phyloP scores from a whole-genome alignment of 2,888 invertebrate genomes.

The Thera obeliscata region DNA sequence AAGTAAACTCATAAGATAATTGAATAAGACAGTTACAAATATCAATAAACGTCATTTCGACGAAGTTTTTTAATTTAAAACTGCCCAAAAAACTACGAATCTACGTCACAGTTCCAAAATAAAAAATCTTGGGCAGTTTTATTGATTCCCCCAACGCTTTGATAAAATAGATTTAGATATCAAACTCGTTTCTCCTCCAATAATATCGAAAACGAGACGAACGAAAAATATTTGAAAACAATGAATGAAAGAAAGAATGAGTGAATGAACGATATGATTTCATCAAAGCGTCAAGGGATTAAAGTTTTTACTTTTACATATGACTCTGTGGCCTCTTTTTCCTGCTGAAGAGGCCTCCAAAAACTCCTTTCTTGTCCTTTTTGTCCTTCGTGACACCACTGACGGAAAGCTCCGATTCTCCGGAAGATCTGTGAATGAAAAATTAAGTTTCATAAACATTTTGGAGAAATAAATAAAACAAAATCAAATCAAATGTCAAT shows the following conservation, averaged over 20 bases:
- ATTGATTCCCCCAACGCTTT: background rate
- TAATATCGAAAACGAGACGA: background rate
- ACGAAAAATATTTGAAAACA: background rate
- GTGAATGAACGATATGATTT: background rate
- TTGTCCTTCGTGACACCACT: slow-evolving; percentile 78
- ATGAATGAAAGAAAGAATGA: background rate
- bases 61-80: background rate
- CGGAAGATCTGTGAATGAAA: slow-evolving; percentile 65
- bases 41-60: background rate
- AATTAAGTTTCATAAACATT: background rate
- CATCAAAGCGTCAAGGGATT: background rate
- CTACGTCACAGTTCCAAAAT: background rate
- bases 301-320: slow-evolving; percentile 60
- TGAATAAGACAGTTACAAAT: background rate
- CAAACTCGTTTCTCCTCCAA: background rate
- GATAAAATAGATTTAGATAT: background rate
- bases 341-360: slow-evolving; percentile 85
- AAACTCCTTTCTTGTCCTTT: slow-evolving; percentile 85
- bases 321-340: slow-evolving; percentile 84
- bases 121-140: background rate
- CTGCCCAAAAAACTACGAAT: background rate
- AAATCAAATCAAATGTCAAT: no score
- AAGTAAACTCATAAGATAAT: background rate
- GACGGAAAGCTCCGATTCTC: slow-evolving; percentile 78
- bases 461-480: no score